Evolutionary conservation across 2,888 invertebrate genomes (phyloP).

Genomic region (Cancer borealis): DNA sequence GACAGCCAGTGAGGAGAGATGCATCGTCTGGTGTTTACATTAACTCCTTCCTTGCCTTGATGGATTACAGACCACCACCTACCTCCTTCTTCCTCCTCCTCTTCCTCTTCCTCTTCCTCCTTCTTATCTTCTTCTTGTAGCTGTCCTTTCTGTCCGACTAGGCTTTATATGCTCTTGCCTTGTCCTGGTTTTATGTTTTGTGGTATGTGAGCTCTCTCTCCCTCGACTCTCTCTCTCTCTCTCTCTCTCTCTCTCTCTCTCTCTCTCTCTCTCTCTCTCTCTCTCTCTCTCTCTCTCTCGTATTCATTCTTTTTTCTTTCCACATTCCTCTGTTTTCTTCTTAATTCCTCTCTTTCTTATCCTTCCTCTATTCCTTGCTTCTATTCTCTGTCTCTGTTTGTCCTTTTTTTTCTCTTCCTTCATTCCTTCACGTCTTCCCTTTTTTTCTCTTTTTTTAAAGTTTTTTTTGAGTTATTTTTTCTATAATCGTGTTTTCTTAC

Average conservation of each 20-base stretch:
- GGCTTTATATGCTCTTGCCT: background rate
- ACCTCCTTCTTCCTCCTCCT: background rate
- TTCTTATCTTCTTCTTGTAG: background rate
- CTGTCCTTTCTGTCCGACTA: background rate
- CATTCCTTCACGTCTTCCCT: background rate
- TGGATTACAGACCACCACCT: background rate
- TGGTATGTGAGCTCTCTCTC: background rate
- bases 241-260: conserved; percentile 11
- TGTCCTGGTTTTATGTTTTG: background rate
- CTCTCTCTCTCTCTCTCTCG: conserved; percentile 29
- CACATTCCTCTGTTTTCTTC: too few species aligned
- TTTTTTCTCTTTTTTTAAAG: background rate
- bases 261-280: conserved; percentile 25
- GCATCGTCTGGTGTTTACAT: background rate
- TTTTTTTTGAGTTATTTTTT: too few species aligned
- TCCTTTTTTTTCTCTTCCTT: too few species aligned
- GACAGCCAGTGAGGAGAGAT: background rate
- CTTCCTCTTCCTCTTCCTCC: background rate
- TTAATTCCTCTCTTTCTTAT: too few species aligned
- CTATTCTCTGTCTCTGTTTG: too few species aligned
- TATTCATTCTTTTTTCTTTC: too few species aligned
- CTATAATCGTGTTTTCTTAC: too few species aligned
- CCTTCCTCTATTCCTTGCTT: too few species aligned
- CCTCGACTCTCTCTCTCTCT: background rate
- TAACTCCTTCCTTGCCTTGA: background rate